Evolutionary conservation across 2,888 invertebrate genomes (phyloP).

Genomic region (Oligia strigilis): DNA sequence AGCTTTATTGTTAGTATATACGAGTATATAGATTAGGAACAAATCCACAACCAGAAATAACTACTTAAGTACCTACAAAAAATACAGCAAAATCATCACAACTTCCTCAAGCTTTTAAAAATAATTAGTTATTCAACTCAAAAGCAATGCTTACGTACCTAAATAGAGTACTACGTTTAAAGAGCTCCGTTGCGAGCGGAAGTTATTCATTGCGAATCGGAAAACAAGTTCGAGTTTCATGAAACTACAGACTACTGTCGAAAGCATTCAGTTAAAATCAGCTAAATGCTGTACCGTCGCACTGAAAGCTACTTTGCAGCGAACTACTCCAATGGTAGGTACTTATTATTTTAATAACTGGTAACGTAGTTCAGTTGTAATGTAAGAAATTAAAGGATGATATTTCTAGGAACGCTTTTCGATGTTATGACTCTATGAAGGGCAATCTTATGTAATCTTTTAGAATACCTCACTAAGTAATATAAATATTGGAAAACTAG

Average conservation of each 20-base stretch:
- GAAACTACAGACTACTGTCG: constrained; percentile 38
- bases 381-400: constrained; percentile 5
- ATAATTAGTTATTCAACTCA: constrained; percentile 20
- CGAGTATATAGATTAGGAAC: too few species aligned
- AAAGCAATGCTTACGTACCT: background rate
- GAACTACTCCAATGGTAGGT: constrained; percentile 5
- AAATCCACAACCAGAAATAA: background rate
- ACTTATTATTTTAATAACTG: constrained; percentile 39
- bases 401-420: background rate
- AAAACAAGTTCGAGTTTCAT: constrained; percentile 41
- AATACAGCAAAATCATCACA: background rate
- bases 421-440: background rate
- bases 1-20: too few species aligned
- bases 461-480: background rate
- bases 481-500: background rate
- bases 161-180: background rate
- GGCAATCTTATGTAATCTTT: background rate
- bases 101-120: constrained; percentile 20
- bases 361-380: background rate
- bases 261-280: constrained; percentile 37
- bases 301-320: constrained; percentile 4
- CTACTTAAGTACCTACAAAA: background rate
- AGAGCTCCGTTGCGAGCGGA: constrained; percentile 19
- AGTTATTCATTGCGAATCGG: constrained; percentile 39
- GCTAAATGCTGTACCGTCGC: constrained; percentile 6